These are phyloP conservation scores for Polypedilum vanderplanki DNA, from an alignment of 1,140 invertebrate genomes.

Conservation along the genomic window DNA sequence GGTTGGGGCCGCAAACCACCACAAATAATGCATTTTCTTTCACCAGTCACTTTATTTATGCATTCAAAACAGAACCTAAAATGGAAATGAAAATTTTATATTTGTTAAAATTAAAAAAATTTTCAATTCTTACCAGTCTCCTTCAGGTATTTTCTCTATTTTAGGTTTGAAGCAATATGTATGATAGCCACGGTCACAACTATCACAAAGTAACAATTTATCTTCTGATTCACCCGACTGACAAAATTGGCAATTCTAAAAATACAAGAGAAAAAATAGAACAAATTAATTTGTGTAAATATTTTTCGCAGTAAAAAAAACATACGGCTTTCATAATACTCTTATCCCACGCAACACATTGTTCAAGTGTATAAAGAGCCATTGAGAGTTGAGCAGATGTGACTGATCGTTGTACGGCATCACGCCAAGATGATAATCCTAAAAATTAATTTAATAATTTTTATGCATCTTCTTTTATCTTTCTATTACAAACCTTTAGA, in stretches of 20 bases:
- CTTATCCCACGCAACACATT: conserved; percentile 94
- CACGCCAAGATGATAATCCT: conserved; percentile 79
- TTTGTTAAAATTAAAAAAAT: conserved; percentile 30
- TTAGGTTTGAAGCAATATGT: conserved; percentile 97
- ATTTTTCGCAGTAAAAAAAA: conserved; percentile 30
- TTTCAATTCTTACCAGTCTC: conserved; percentile 74
- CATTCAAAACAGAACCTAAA: conserved; percentile 90
- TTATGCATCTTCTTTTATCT: too few relatives aligned
- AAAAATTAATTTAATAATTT: not conserved
- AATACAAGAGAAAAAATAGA: not conserved
- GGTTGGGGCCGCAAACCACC: conserved; percentile 58
- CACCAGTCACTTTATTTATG: conserved; percentile 88
- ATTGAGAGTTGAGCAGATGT: conserved; percentile 86
- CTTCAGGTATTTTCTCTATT: conserved; percentile 92
- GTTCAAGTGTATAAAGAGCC: conserved; percentile 82
- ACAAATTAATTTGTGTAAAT: not conserved
- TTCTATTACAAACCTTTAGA: conserved; percentile 30
- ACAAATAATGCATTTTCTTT: conserved; percentile 81
- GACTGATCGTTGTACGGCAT: conserved; percentile 70
- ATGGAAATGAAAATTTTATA: conserved; percentile 28
- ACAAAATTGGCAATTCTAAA: conserved; percentile 93
- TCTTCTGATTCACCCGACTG: conserved; percentile 93
- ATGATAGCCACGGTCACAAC: conserved; percentile 96
- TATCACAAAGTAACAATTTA: conserved; percentile 88
- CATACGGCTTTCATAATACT: conserved; percentile 98